These are phyloP conservation scores for Pocillopora damicornis DNA, from an alignment of 64 coral and sea anemone species.

Conservation along the genomic window DNA sequence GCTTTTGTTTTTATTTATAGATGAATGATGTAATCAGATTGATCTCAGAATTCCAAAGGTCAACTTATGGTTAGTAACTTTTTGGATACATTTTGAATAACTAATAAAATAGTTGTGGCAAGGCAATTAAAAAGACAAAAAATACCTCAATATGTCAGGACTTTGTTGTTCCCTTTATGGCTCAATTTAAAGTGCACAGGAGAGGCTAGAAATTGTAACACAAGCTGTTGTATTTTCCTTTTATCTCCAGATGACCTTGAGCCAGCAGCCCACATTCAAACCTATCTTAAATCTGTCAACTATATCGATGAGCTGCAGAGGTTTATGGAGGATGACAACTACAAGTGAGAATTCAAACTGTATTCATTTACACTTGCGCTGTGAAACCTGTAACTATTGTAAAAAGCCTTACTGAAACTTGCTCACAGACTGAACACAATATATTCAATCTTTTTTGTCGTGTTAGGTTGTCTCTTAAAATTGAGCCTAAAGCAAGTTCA, in stretches of 20 bases:
- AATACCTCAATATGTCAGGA: too few species aligned
- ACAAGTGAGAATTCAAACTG: conserved; percentile 62
- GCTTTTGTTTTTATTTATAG: conserved; percentile 28
- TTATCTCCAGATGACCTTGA: conserved; percentile 68
- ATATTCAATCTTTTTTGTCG: neutral
- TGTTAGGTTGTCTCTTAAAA: conserved; percentile 49
- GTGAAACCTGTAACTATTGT: neutral
- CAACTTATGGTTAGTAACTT: conserved; percentile 73
- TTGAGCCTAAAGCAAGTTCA: conserved; percentile 31
- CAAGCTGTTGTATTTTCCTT: neutral
- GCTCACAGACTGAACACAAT: neutral
- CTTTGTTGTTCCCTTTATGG: neutral
- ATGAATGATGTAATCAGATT: conserved; percentile 96
- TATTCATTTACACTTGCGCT: neutral
- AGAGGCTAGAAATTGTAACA: neutral
- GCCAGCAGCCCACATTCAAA: conserved; percentile 69
- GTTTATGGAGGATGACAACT: conserved; percentile 96
- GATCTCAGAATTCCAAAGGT: conserved; percentile 94
- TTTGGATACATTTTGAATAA: neutral
- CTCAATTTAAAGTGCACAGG: neutral
- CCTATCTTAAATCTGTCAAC: conserved; percentile 89
- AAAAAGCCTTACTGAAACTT: too few species aligned
- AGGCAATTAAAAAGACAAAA: too few species aligned
- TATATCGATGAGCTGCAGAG: conserved; percentile 99
- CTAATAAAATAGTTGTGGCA: too few species aligned